Conservation (phyloP, 2,113 vertebrate species). For the Puma concolor region DNA sequence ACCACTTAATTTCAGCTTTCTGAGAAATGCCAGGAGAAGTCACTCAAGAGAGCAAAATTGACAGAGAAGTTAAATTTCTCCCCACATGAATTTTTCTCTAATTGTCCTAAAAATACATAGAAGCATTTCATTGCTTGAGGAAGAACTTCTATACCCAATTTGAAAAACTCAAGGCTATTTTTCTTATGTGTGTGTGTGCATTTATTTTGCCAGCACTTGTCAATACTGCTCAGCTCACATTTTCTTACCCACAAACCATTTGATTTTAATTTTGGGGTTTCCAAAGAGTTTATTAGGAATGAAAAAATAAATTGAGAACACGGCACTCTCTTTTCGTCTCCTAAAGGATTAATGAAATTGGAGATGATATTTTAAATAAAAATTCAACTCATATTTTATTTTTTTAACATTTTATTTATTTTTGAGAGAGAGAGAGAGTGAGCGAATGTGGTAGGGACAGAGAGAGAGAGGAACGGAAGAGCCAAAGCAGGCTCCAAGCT, state of each 20-base stretch:
- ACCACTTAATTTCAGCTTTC: background rate
- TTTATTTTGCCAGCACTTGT: background rate
- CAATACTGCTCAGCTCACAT: background rate
- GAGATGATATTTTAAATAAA: constrained; percentile 5
- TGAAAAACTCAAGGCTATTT: background rate
- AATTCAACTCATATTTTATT: background rate
- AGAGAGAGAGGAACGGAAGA: too few species aligned
- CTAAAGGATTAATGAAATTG: background rate
- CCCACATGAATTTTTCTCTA: background rate
- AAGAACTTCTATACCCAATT: background rate
- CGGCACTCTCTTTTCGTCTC: background rate
- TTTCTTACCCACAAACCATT: background rate
- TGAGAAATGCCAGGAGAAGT: background rate
- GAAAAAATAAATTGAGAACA: background rate
- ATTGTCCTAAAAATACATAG: background rate
- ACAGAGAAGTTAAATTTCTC: background rate
- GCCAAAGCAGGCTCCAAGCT: too few species aligned
- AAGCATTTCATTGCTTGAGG: background rate
- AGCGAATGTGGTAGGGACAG: too few species aligned
- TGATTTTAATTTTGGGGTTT: background rate
- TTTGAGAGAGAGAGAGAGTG: too few species aligned
- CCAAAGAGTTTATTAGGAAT: background rate
- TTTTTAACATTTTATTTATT: background rate
- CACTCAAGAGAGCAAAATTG: background rate
- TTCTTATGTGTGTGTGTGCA: background rate